A percentile compares a stretch with the other conserved stretches of the same genome.
Evolutionary conservation across 2,113 vertebrate species (phyloP).

Genomic region (Antechinus stuartii): DNA sequence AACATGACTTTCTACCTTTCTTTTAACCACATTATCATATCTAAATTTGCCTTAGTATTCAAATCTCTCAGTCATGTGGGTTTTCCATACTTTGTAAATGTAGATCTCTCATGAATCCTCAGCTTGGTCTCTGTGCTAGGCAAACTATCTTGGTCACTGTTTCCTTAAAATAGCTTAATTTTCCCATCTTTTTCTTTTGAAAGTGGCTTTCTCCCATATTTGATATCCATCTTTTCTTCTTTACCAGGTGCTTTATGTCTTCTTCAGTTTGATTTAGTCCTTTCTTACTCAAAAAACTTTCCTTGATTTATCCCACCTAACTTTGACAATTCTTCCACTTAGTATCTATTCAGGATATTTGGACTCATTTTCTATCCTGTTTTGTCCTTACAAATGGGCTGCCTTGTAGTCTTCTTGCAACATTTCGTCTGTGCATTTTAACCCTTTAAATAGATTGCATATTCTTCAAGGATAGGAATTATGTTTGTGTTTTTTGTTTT

Average conservation of each 20-base stretch:
- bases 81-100: background rate
- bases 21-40: conserved; percentile 24
- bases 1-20: background rate
- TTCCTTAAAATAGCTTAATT: background rate
- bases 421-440: background rate
- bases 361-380: background rate
- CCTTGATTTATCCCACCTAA: background rate
- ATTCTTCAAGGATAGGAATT: background rate
- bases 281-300: background rate
- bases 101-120: background rate
- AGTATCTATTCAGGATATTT: background rate
- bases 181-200: background rate
- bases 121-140: background rate
- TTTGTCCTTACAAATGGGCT: background rate
- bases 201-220: background rate
- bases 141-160: background rate
- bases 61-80: background rate
- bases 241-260: background rate
- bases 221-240: background rate
- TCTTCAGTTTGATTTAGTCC: background rate
- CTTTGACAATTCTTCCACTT: background rate
- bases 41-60: background rate
- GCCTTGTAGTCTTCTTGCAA: conserved; percentile 24
- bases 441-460: background rate
- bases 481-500: background rate